Percentiles rank a stretch among this genome's conserved stretches.
Conservation (phyloP, 2,113 vertebrate genomes). For the Heteronetta atricapilla region DNA sequence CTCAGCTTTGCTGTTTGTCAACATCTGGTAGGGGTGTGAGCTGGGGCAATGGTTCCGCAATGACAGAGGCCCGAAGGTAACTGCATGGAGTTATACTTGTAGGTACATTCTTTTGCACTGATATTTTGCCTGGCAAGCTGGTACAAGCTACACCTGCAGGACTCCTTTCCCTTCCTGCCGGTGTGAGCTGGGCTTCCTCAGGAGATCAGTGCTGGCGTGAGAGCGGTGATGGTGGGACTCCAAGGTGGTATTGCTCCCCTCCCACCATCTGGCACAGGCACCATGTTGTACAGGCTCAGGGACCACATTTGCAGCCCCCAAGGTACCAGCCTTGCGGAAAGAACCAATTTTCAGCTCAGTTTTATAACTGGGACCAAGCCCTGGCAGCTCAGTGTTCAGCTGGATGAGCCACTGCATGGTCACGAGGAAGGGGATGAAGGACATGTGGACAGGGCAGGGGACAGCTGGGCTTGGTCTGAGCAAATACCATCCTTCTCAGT, state of each 20-base stretch:
- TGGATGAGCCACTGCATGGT: not conserved
- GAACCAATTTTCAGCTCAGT: not conserved
- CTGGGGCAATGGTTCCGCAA: fast-evolving
- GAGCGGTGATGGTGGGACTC: not conserved
- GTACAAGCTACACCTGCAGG: conserved; percentile 27
- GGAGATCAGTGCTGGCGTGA: not conserved
- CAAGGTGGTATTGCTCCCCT: not conserved
- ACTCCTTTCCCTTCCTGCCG: not conserved
- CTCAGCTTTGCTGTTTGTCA: not conserved
- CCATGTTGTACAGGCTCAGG: not conserved
- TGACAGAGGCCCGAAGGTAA: conserved; percentile 2
- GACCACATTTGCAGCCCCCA: not conserved
- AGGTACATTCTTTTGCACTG: conserved; percentile 17
- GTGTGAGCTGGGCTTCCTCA: not conserved
- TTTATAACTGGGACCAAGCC: not conserved
- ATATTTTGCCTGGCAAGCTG: conserved; percentile 42
- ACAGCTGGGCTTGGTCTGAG: not conserved
- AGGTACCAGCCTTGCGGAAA: not conserved
- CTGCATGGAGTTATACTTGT: not conserved
- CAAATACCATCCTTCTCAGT: not conserved
- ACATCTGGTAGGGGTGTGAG: not conserved
- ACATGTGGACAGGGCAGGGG: not conserved
- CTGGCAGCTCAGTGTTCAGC: not conserved
- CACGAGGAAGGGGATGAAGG: not conserved
- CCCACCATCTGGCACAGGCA: not conserved